Conservation (phyloP, 2,888 invertebrate species). For the Pomacea canaliculata region DNA sequence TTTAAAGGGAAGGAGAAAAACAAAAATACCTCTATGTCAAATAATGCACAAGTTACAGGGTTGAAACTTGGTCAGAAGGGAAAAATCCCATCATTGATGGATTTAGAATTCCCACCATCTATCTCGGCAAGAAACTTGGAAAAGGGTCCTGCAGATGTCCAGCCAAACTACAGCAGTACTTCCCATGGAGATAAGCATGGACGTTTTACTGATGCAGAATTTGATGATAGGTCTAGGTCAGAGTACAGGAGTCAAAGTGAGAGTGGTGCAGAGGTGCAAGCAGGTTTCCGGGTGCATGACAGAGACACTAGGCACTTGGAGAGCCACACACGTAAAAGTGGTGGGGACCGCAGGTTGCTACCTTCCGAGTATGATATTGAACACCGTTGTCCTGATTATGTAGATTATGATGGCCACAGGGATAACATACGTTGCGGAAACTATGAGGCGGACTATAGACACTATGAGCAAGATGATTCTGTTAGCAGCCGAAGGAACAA, state of each 20-base stretch:
- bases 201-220: background rate
- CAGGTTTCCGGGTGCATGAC: background rate
- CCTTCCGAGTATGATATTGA: background rate
- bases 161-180: background rate
- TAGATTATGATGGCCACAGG: background rate
- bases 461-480: background rate
- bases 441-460: background rate
- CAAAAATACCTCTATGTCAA: background rate
- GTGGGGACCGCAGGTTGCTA: background rate
- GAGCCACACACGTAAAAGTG: background rate
- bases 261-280: background rate
- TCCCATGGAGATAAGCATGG: background rate
- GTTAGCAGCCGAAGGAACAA: background rate
- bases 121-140: slow-evolving; percentile 4
- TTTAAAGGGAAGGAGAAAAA: slow-evolving; percentile 13
- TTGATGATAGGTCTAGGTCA: background rate
- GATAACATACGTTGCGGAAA: background rate
- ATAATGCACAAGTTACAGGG: background rate
- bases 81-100: slow-evolving; percentile 20
- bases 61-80: background rate
- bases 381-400: background rate
- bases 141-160: background rate
- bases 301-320: background rate
- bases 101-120: slow-evolving; percentile 17
- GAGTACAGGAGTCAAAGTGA: background rate